phyloP scores from a whole-genome alignment of 2,797 vertebrate genomes.

The Paratrypauchen microcephalus region DNA sequence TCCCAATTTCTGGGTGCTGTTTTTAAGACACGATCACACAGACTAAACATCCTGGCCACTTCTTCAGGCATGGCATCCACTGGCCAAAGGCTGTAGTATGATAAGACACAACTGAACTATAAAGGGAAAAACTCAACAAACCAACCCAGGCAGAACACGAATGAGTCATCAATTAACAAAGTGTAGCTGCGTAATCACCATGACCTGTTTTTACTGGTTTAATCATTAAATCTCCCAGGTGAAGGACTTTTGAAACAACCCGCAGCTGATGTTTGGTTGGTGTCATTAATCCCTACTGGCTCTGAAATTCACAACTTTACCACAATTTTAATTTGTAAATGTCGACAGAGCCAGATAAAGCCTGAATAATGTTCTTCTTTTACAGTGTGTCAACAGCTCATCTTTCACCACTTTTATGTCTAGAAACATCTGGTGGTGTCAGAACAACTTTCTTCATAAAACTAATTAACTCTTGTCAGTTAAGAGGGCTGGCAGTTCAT shows the following conservation, averaged over 20 bases:
- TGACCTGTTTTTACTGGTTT: constrained; percentile 1
- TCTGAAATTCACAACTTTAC: neutral
- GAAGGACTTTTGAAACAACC: constrained; percentile 20
- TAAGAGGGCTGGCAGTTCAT: constrained; percentile 65
- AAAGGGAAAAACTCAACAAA: constrained; percentile 21
- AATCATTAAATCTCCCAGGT: constrained; percentile 8
- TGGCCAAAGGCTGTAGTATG: constrained; percentile 21
- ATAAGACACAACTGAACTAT: constrained; percentile 18
- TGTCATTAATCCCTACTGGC: neutral
- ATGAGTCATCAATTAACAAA: constrained; percentile 31
- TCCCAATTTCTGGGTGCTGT: constrained; percentile 56
- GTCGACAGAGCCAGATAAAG: constrained; percentile 2
- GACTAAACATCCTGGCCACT: constrained; percentile 79
- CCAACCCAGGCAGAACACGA: constrained; percentile 15
- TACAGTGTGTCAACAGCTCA: constrained; percentile 20
- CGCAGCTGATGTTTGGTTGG: constrained; percentile 17
- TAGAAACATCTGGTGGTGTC: constrained; percentile 49
- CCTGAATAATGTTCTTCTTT: neutral
- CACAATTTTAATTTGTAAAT: constrained; percentile 5
- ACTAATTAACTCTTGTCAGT: constrained; percentile 71
- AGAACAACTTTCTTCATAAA: constrained; percentile 43
- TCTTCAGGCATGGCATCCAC: constrained; percentile 43
- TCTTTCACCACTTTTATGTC: constrained; percentile 44
- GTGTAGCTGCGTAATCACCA: constrained; percentile 5
- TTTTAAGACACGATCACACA: constrained; percentile 54